phyloP scores from a whole-genome alignment of 2,113 vertebrate genomes.

The Xerus inauris region DNA sequence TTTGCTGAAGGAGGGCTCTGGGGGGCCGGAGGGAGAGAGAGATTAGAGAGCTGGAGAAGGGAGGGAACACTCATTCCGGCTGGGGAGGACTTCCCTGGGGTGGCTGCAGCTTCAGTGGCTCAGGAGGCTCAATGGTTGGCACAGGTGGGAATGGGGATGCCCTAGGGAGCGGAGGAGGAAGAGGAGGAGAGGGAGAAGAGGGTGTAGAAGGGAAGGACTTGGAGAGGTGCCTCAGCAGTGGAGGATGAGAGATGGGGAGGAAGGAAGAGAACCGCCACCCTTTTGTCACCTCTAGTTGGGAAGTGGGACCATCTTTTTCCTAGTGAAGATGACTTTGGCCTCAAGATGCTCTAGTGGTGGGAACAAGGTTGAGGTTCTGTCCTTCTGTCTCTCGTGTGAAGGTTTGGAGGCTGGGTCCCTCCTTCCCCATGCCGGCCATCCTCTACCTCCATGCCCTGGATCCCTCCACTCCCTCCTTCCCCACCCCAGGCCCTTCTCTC shows the following conservation, averaged over 20 bases:
- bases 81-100: not conserved
- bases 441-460: not conserved
- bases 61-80: not conserved
- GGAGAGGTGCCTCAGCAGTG: not conserved
- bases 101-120: not conserved
- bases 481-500: not conserved
- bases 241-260: not conserved
- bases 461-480: not conserved
- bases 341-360: not conserved
- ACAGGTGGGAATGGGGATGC: not conserved
- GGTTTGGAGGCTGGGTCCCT: not conserved
- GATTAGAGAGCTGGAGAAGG: not conserved
- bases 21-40: slow-evolving; percentile 26
- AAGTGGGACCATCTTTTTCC: not conserved
- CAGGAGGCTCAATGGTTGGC: no score
- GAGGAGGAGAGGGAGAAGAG: not conserved
- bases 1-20: slow-evolving; percentile 98
- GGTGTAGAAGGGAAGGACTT: not conserved
- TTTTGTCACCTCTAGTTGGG: no score
- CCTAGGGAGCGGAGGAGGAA: not conserved
- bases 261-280: not conserved
- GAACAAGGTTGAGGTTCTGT: not conserved
- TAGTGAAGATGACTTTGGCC: no score
- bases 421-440: not conserved
- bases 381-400: not conserved